Base-by-base conservation (phyloP, 2,888 invertebrate genomes). In the Apodemia zela region DNA sequence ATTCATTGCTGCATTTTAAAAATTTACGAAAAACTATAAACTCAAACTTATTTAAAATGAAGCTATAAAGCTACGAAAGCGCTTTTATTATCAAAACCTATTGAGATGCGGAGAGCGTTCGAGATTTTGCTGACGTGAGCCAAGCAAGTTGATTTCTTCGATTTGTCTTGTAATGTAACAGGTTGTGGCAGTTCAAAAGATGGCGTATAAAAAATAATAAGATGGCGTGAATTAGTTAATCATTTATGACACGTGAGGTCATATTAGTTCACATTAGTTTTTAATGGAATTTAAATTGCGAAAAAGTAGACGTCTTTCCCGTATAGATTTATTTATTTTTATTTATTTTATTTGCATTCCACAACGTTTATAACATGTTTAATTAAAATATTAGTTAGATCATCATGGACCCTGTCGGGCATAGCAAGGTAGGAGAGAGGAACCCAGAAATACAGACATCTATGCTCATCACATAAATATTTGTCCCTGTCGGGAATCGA, bases 131-230 rank as follows among this genome's bases (percentile, higher is more conserved):
- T 72, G 71, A 72, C 70, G 69, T 67, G 69, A 65, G 65, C 67
- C 70, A 67, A 71, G 73, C 67, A 66, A 61, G 69, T 69, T 72
- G 72, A 73, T 72, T 71, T 69, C 63, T 63, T 64, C 70, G 66
- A 73, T 74, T 72, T 71, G 71, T 74, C 72, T 73, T 70, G 62
- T 67, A 66, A 71, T 69, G 72, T 73, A 72, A 74, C 73, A 73
- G 73, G 72, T 74, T 73, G 72, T 66, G 68, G 68, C 54, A 58
- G 66, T 68, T n/a, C n/a, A n/a, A n/a, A n/a, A n/a, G n/a, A n/a
- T n/a, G n/a, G n/a, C n/a, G n/a, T n/a, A n/a, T n/a, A n/a, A n/a
- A n/a, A n/a, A n/a, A n/a, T 71, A 72, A 72, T 69, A 69, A 71
- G 71, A 71, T 49, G 54, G 25, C 25, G 4, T 13, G 54, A 13